Base-by-base conservation (phyloP, 1,140 invertebrate genomes). In the Fopius arisanus region DNA sequence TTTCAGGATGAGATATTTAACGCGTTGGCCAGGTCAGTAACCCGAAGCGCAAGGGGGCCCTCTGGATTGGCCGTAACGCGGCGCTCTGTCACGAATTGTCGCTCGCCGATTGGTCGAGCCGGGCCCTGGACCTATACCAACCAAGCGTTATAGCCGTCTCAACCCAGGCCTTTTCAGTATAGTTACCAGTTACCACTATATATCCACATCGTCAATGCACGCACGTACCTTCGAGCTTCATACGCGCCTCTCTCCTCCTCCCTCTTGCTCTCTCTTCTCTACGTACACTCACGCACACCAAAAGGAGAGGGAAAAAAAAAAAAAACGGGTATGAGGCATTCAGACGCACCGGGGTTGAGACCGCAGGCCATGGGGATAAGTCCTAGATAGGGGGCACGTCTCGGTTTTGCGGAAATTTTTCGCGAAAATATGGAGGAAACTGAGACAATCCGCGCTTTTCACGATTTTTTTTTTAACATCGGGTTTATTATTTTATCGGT, bases 1-100 rank as follows among this genome's bases (percentile, higher is more conserved):
- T 87, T 87, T 87, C 86, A 87, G 85, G 84, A 85, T 87, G 82
- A 83, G 85, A 87, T 87, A 87, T 87, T 87, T 87, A 87, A 86
- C 86, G 86, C 84, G 83, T 85, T 85, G 84, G 83, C 80, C 78
- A 85, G 86, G 86, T 87, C 86, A 86, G 82, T 86, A 84, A 87
- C 86, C 86, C 78, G 73, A 68, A 31, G 63, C 14, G 19, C 33
- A 75, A 78, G 82, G 84, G 83, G 82, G 81, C 82, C 81, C 79
- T 79, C 79, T 79, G 82, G 80, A 86, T 87, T 86, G 84, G 85
- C 80, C 85, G 83, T 78, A 81, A 77, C 77, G 80, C 80, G 79
- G 67, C 76, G 78, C 75, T 78, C 79, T 85, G 83, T 84, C 84
- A 86, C 85, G 81, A 87, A 87, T 87, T 87, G 78, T 79, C 77